phyloP scores from a whole-genome alignment of 2,113 vertebrate genomes.

The Melanerpes formicivorus region DNA sequence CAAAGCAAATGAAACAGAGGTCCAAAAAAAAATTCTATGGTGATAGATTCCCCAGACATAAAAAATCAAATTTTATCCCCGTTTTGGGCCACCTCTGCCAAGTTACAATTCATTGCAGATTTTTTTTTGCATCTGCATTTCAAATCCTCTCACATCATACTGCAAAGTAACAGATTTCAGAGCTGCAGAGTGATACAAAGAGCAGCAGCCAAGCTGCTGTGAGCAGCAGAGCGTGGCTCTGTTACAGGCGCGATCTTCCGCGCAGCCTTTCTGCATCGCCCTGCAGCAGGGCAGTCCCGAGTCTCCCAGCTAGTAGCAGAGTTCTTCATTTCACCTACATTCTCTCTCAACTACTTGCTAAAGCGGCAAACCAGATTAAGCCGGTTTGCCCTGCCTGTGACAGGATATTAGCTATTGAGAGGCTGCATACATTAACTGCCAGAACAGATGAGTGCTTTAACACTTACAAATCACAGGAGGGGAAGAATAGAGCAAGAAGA shows the following conservation, averaged over 20 bases:
- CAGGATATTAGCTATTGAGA: slow-evolving; percentile 70
- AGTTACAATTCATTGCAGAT: neutral
- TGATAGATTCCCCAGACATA: neutral
- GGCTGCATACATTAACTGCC: slow-evolving; percentile 68
- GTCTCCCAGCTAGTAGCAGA: neutral
- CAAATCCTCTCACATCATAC: neutral
- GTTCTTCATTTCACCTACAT: slow-evolving; percentile 54
- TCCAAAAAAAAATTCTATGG: neutral
- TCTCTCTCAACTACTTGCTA: slow-evolving; percentile 23
- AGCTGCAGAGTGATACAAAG: neutral
- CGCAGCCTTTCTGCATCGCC: neutral
- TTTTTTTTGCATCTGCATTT: slow-evolving; percentile 20
- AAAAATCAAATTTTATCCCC: neutral
- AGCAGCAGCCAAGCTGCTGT: neutral
- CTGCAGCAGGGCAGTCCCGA: neutral
- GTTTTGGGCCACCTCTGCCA: neutral
- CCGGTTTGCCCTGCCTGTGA: slow-evolving; percentile 59
- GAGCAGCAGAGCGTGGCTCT: neutral
- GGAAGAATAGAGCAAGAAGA: slow-evolving; percentile 58
- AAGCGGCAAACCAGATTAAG: slow-evolving; percentile 60
- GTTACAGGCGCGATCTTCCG: neutral
- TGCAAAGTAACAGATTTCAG: neutral
- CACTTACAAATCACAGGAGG: slow-evolving; percentile 46
- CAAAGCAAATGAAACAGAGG: neutral
- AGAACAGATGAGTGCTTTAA: slow-evolving; percentile 64